Evolutionary conservation across 2,888 invertebrate genomes (phyloP), one percentile per base, ranked within the genome.

Genomic region (Agrenia bidenticulata): DNA sequence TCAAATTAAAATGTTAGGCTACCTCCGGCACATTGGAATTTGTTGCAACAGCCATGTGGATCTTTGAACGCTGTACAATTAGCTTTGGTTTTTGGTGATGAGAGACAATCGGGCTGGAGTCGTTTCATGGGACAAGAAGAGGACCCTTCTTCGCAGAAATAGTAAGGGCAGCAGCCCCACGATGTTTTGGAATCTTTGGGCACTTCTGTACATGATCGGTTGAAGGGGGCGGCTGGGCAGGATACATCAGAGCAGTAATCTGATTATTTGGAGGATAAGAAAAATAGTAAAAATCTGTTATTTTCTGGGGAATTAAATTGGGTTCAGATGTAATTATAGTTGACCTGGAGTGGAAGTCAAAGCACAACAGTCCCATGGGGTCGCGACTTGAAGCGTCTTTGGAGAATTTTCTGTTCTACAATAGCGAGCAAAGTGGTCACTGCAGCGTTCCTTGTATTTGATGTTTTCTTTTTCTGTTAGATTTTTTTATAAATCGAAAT

Each of bases 331-430:
- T 51, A 23, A 23, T 5, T 32, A 39, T 45, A 50, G 39, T 19
- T 51, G 45, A 67, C 69, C 69, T 59, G 67, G 67, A 27, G 61
- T 50, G 0, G 68, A 66, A 11, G 62, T 62, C 21, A 68, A 42
- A 1, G 71, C 68, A 27, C 71, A 71, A 27, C 71, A 68, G 23
- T 71, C 71, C 71, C 71, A 71, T 27, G 71, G 71, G 23, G 71
- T 71, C 4, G 71, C 68, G 11, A 71, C 61, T 58, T 69, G 71
- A 11, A 71, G 53, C 23, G 66, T 64, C 7, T 64, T 55, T 9
- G 61, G 62, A 2, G 63, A 23, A 11, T 58, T 51, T 24, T 56
- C 49, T 1, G 24, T 39, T 32, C 66, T 66, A 17, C 71, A 71
- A 51, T 64, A 71, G 1, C 61, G 60, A 41, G 59, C 56, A 17